Percentiles rank a stretch among this genome's conserved stretches.
Evolutionary conservation across 2,797 vertebrate species (phyloP).

Genomic region (Sphenodon punctatus): DNA sequence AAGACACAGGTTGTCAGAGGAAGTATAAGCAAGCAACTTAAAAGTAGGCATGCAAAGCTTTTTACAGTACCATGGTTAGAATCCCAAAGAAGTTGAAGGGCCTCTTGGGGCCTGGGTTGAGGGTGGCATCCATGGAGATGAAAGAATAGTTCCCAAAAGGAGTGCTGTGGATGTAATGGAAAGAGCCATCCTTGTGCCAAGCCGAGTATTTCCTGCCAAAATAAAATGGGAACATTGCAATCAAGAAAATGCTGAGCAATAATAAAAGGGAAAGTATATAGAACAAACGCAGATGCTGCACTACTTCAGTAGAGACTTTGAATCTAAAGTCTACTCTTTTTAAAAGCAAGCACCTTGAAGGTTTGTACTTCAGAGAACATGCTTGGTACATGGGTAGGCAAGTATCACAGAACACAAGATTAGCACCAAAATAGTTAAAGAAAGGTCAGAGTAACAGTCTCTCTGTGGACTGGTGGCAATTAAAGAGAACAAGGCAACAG

Average conservation of each 20-base stretch:
- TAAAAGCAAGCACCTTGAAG: background rate
- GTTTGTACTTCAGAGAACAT: background rate
- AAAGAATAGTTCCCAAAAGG: constrained; percentile 97
- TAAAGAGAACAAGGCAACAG: background rate
- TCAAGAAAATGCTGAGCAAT: constrained; percentile 28
- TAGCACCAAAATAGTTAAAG: background rate
- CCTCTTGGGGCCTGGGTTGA: constrained; percentile 92
- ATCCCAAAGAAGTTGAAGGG: constrained; percentile 97
- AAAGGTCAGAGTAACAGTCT: background rate
- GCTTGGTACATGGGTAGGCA: background rate
- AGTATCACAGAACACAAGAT: background rate
- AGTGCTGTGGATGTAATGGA: constrained; percentile 90
- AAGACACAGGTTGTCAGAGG: background rate
- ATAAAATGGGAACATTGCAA: constrained; percentile 24
- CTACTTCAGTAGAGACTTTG: too few relatives aligned
- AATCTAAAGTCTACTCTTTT: background rate
- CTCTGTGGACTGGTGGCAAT: background rate
- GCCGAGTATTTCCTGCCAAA: constrained; percentile 92
- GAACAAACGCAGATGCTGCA: background rate
- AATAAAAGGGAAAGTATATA: background rate
- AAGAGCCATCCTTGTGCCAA: constrained; percentile 89
- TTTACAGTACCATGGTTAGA: constrained; percentile 85
- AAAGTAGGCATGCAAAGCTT: constrained; percentile 23
- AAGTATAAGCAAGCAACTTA: background rate
- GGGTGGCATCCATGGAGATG: constrained; percentile 91